Conservation (phyloP, 53 echinoderm and acorn worm genomes). For the Luidia sarsii region DNA sequence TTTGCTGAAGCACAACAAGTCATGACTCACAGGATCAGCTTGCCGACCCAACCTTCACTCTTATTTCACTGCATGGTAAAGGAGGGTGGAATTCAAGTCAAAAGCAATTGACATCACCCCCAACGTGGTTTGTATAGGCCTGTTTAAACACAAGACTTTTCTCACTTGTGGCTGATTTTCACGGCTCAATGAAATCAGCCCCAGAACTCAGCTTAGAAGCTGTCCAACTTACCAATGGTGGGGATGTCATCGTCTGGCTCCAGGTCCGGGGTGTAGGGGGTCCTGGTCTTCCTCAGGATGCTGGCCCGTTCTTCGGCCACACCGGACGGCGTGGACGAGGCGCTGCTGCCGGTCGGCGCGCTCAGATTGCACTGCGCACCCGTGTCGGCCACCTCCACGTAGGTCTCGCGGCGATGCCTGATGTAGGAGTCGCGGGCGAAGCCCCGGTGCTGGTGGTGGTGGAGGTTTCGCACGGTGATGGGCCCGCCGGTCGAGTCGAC, state of each 20-base stretch:
- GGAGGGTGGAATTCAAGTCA: no score
- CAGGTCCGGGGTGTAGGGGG: not conserved
- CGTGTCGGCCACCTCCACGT: slow-evolving; percentile 36
- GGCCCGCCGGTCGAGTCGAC: slow-evolving; percentile 9
- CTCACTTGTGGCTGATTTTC: no score
- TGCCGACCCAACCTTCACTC: no score
- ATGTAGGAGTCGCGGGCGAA: slow-evolving; percentile 33
- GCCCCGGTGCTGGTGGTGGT: not conserved
- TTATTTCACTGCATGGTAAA: no score
- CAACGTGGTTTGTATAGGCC: no score
- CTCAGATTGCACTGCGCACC: slow-evolving; percentile 30
- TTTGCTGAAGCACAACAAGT: no score
- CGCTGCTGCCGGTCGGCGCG: not conserved
- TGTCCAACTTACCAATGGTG: slow-evolving; percentile 39
- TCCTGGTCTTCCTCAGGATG: slow-evolving; percentile 7
- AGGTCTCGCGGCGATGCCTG: slow-evolving; percentile 26
- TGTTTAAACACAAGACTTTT: no score
- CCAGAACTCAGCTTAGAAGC: no score
- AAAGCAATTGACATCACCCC: no score
- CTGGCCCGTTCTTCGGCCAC: slow-evolving; percentile 22
- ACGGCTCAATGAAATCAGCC: no score
- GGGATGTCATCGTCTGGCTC: slow-evolving; percentile 39
- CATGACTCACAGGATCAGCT: no score
- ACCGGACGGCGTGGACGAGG: not conserved
- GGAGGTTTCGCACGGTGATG: slow-evolving; percentile 8